Percentiles rank a stretch among this genome's conserved stretches.
phyloP scores from a whole-genome alignment of 1,140 invertebrate species.

The Cotesia chilonis region DNA sequence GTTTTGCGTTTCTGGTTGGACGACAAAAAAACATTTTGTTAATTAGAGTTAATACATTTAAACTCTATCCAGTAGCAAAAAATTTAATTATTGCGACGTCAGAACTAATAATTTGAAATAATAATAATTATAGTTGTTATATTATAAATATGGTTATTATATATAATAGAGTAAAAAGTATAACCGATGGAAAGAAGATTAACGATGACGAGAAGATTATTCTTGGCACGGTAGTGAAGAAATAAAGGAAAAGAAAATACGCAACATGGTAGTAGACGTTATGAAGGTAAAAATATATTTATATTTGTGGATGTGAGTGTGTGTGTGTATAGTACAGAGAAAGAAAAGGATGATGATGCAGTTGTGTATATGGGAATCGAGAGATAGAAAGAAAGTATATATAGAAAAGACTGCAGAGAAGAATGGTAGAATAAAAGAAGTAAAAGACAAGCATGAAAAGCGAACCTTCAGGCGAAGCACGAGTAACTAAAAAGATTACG shows the following conservation, averaged over 20 bases:
- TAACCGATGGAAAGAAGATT: conserved; percentile 1
- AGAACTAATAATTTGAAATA: no score
- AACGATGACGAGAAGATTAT: conserved; percentile 27
- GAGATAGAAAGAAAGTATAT: conserved; percentile 3
- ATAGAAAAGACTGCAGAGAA: conserved; percentile 7
- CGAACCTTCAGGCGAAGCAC: conserved; percentile 17
- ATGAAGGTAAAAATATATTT: background rate
- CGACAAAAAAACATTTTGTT: no score
- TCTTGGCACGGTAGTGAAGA: conserved; percentile 30
- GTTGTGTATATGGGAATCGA: background rate
- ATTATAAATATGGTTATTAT: no score
- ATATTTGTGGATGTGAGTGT: background rate
- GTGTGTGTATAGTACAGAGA: background rate
- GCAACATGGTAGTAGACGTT: background rate
- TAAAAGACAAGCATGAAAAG: conserved; percentile 28
- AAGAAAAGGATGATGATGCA: background rate
- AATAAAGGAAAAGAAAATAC: conserved; percentile 12
- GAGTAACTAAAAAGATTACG: conserved; percentile 30
- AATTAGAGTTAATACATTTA: no score
- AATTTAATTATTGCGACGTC: no score
- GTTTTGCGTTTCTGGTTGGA: no score
- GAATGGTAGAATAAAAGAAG: conserved; percentile 31
- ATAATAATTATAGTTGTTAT: no score
- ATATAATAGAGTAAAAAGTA: no score
- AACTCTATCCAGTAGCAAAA: no score